These are phyloP conservation scores for Morpho deidamia DNA, from an alignment of 2,888 invertebrate genomes.

Conservation along the genomic window DNA sequence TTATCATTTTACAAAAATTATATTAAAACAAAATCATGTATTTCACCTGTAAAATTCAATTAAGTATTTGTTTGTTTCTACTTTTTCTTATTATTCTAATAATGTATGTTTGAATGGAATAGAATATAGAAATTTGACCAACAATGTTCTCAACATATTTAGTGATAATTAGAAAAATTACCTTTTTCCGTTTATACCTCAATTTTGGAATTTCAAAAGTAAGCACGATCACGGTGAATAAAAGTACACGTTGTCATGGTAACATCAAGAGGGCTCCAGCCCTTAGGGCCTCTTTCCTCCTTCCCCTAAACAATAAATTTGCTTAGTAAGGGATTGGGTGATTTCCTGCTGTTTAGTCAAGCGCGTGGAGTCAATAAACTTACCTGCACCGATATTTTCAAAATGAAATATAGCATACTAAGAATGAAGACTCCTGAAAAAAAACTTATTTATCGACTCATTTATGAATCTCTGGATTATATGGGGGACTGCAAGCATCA, in stretches of 20 bases:
- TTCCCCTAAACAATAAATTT: slow-evolving; percentile 25
- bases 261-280: slow-evolving; percentile 64
- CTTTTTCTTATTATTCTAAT: neutral
- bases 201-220: slow-evolving; percentile 13
- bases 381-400: neutral
- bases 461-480: too few relatives aligned
- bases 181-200: too few relatives aligned
- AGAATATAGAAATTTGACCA: too few relatives aligned
- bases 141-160: too few relatives aligned
- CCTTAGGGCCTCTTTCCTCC: slow-evolving; percentile 34
- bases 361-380: neutral
- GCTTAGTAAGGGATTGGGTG: slow-evolving; percentile 7
- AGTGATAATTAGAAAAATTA: too few relatives aligned
- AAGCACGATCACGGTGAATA: slow-evolving; percentile 47
- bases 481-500: too few relatives aligned
- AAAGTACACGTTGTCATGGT: slow-evolving; percentile 58
- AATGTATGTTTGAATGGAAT: too few relatives aligned
- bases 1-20: neutral
- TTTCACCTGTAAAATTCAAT: neutral
- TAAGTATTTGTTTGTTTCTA: neutral
- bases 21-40: neutral
- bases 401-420: too few relatives aligned
- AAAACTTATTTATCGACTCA: too few relatives aligned
- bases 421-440: too few relatives aligned
- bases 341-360: slow-evolving; percentile 10